Conservation (phyloP, 2,888 invertebrate species). For the Schrankia costaestrigalis region DNA sequence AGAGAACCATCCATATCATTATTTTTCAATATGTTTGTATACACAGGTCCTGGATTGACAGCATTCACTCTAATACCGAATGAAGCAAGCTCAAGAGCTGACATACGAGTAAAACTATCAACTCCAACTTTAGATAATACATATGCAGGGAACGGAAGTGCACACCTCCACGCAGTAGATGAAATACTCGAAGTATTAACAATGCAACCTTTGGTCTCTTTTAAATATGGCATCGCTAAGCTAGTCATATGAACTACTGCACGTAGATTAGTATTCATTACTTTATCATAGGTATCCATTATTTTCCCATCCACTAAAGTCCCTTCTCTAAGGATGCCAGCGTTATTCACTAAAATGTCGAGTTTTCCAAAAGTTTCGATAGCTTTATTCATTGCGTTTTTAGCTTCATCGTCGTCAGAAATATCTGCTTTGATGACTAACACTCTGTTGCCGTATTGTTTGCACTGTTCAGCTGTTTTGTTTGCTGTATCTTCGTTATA, state of each 20-base stretch:
- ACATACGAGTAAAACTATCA: constrained; percentile 92
- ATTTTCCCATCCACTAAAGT: not conserved
- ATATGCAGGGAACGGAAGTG: constrained; percentile 80
- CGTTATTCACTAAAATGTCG: not conserved
- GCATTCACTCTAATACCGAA: constrained; percentile 88
- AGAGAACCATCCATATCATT: not conserved
- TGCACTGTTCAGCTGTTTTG: not conserved
- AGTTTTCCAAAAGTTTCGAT: not conserved
- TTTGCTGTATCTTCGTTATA: not conserved
- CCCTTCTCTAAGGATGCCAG: not conserved
- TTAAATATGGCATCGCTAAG: not conserved
- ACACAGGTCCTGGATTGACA: constrained; percentile 83
- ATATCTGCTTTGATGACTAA: not conserved
- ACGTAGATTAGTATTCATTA: not conserved
- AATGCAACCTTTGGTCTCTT: constrained; percentile 77
- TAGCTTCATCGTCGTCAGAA: not conserved
- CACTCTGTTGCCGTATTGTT: not conserved
- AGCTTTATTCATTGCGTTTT: not conserved
- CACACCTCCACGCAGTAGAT: not conserved
- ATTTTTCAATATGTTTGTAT: constrained; percentile 3
- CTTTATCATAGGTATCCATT: not conserved
- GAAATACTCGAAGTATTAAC: constrained; percentile 81
- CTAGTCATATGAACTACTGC: not conserved
- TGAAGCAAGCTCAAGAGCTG: constrained; percentile 87
- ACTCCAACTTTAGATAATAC: constrained; percentile 91